A percentile compares a stretch with the other conserved stretches of the same genome.
Conservation (phyloP, 2,888 invertebrate species). For the Leptopilina myrica region DNA sequence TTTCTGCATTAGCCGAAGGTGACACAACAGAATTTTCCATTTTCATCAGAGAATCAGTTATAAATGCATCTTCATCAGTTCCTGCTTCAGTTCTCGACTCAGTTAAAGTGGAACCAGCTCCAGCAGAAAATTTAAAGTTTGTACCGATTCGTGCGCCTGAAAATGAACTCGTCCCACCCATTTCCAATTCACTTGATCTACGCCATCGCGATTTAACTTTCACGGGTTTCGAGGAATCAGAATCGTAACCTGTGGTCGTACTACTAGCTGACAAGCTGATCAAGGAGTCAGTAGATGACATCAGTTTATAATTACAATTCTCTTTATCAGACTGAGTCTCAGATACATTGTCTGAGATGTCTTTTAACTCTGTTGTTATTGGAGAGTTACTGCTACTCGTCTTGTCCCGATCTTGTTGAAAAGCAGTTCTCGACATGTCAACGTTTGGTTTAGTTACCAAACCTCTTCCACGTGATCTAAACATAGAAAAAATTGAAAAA, state of each 20-base stretch:
- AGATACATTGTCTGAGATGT: conserved; percentile 65
- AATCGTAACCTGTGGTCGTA: conserved; percentile 68
- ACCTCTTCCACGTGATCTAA: conserved; percentile 72
- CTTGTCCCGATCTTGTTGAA: conserved; percentile 67
- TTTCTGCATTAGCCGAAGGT: conserved; percentile 28
- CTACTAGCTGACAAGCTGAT: conserved; percentile 62
- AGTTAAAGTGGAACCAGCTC: conserved; percentile 55
- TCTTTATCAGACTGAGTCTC: conserved; percentile 72
- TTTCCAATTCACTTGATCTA: conserved; percentile 86
- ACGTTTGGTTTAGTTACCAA: conserved; percentile 70
- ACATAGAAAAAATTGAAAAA: background rate
- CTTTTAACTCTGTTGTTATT: conserved; percentile 62
- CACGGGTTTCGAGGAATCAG: conserved; percentile 81
- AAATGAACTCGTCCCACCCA: conserved; percentile 77
- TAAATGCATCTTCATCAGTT: conserved; percentile 4
- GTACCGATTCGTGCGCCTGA: conserved; percentile 64
- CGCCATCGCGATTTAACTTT: conserved; percentile 90
- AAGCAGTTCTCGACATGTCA: conserved; percentile 63
- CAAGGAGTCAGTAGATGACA: conserved; percentile 59
- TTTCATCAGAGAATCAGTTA: conserved; percentile 7
- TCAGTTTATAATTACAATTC: conserved; percentile 62
- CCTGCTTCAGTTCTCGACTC: conserved; percentile 40
- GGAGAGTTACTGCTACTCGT: conserved; percentile 52
- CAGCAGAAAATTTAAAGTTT: conserved; percentile 71
- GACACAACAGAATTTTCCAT: conserved; percentile 9